These are phyloP conservation scores for Falco punctatus DNA, from an alignment of 2,113 vertebrate species.

Conservation along the genomic window DNA sequence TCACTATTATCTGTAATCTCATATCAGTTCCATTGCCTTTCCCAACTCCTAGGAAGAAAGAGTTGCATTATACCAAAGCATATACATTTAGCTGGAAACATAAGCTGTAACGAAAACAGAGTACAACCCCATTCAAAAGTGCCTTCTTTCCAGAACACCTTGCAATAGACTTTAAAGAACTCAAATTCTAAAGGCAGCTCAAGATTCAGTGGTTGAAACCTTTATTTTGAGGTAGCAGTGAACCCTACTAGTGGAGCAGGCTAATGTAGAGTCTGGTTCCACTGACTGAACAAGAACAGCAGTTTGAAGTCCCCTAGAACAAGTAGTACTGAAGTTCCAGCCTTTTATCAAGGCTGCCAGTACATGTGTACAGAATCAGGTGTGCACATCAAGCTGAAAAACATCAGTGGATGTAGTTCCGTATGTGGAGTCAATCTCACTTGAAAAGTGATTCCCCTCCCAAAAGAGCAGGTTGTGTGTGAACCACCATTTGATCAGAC, in stretches of 20 bases:
- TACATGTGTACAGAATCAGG: background rate
- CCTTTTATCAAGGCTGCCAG: background rate
- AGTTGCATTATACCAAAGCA: background rate
- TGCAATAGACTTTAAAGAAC: background rate
- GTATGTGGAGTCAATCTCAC: background rate
- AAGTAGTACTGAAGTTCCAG: background rate
- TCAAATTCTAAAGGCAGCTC: background rate
- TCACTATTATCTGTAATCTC: conserved; percentile 82
- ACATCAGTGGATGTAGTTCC: background rate
- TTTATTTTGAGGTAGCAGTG: background rate
- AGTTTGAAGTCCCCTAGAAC: background rate
- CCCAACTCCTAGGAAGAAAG: conserved; percentile 83
- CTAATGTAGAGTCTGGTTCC: background rate
- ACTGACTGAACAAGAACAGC: background rate
- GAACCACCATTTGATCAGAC: background rate
- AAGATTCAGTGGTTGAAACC: background rate
- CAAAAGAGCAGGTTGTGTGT: background rate
- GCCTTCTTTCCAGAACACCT: background rate
- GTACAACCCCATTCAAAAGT: background rate
- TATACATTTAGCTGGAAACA: background rate
- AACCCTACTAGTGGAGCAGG: background rate
- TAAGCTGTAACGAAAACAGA: background rate
- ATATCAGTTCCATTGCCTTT: conserved; percentile 88
- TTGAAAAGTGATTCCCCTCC: background rate
- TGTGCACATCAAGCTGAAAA: background rate